phyloP scores from a whole-genome alignment of 2,113 vertebrate species.

The Camarhynchus parvulus region DNA sequence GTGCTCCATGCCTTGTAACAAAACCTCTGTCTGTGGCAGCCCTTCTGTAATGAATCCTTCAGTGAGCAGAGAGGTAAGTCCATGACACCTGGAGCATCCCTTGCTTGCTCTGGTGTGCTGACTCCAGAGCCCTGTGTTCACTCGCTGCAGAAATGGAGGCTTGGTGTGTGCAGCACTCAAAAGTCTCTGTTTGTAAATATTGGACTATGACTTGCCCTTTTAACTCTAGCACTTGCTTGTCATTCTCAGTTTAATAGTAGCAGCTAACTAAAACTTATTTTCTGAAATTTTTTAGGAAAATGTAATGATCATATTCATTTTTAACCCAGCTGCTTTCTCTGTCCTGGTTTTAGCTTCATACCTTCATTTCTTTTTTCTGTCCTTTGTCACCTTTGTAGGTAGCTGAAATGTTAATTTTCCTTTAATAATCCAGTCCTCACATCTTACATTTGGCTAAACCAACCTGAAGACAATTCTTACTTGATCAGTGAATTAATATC shows the following conservation, averaged over 20 bases:
- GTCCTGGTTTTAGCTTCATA: not conserved
- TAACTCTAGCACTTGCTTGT: not conserved
- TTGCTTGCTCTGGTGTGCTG: not conserved
- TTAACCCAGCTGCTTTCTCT: not conserved
- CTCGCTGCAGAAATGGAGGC: rapidly evolving
- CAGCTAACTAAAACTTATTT: not conserved
- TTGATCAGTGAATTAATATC: not conserved
- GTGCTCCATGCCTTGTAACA: not conserved
- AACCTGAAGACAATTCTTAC: not conserved
- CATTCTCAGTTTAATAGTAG: not conserved
- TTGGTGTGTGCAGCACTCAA: not conserved
- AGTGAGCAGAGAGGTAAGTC: not conserved
- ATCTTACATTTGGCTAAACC: not conserved
- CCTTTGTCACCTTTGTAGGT: not conserved
- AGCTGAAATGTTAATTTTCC: not conserved
- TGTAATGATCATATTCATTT: not conserved
- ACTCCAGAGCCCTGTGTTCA: not conserved
- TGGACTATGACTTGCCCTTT: not conserved
- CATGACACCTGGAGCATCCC: rapidly evolving
- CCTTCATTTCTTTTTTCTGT: not conserved
- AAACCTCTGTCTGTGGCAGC: not conserved
- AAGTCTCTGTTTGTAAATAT: not conserved
- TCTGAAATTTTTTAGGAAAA: not conserved
- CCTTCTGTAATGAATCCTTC: not conserved
- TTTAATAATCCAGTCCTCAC: not conserved